A percentile compares a stretch with the other conserved stretches of the same genome.
phyloP scores from a whole-genome alignment of 2,113 vertebrate genomes.

The Pyxicephalus adspersus region DNA sequence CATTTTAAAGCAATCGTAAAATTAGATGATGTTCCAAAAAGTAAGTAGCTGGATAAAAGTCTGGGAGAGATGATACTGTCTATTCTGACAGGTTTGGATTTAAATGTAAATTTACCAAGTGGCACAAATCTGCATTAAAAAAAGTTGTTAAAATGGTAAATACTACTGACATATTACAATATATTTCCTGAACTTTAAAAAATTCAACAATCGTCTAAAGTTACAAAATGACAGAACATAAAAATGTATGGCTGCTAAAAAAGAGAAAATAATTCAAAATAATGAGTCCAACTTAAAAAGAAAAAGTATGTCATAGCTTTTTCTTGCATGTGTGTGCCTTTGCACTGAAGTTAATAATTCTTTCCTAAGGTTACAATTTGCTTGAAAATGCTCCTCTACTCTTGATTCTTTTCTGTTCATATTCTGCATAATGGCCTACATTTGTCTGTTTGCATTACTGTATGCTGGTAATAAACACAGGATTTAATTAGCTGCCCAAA shows the following conservation, averaged over 20 bases:
- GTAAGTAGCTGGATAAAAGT: no score
- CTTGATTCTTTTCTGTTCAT: not conserved
- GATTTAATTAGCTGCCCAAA: not conserved
- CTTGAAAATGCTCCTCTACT: constrained; percentile 10
- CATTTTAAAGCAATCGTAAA: no score
- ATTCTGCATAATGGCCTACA: constrained; percentile 17
- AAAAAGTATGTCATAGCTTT: not conserved
- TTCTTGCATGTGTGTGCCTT: constrained; percentile 10
- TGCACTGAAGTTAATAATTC: constrained; percentile 1
- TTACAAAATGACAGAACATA: no score
- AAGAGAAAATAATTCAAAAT: not conserved
- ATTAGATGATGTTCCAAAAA: no score
- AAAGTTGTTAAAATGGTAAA: no score
- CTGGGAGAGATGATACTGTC: no score
- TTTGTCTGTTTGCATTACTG: not conserved
- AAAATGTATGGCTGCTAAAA: not conserved
- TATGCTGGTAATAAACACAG: not conserved
- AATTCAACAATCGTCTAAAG: no score
- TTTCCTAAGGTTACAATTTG: constrained; percentile 48
- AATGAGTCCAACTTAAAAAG: constrained; percentile 17
- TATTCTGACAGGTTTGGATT: no score
- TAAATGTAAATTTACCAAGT: no score
- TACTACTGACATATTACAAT: no score
- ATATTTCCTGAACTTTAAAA: no score
- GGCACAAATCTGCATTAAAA: no score